Evolutionary conservation across 2,888 invertebrate genomes (phyloP).

Genomic region (Dilophus febrilis): DNA sequence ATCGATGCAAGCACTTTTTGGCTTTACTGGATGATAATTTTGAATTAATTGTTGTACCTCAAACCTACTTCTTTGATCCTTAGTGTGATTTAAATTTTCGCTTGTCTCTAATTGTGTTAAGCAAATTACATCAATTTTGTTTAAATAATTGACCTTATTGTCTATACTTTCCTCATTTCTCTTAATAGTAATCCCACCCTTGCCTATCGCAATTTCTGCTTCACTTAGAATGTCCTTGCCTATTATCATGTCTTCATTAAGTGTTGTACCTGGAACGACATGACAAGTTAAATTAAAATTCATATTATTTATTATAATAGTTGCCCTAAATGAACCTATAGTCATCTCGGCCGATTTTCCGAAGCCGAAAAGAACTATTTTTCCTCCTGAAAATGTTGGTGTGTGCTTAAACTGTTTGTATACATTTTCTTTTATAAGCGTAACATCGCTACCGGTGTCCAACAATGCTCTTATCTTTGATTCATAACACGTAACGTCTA

Average conservation of each 20-base stretch:
- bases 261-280: not conserved
- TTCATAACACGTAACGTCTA: too few species aligned
- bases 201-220: not conserved
- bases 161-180: not conserved
- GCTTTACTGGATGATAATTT: slow-evolving; percentile 16
- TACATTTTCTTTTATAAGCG: too few species aligned
- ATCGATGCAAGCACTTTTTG: slow-evolving; percentile 2
- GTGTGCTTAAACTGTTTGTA: too few species aligned
- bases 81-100: slow-evolving; percentile 9
- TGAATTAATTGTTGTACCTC: too few species aligned
- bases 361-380: too few species aligned
- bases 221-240: not conserved
- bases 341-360: too few species aligned
- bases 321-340: not conserved
- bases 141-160: not conserved
- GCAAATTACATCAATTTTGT: not conserved
- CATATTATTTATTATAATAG: not conserved
- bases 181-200: not conserved
- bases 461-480: too few species aligned
- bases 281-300: not conserved
- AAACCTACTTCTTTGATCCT: too few species aligned
- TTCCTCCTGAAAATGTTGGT: too few species aligned
- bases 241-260: not conserved
- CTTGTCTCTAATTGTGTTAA: too few species aligned
- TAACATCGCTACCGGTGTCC: too few species aligned